phyloP scores from a whole-genome alignment of 2,888 invertebrate genomes.

The Xylota segnis region DNA sequence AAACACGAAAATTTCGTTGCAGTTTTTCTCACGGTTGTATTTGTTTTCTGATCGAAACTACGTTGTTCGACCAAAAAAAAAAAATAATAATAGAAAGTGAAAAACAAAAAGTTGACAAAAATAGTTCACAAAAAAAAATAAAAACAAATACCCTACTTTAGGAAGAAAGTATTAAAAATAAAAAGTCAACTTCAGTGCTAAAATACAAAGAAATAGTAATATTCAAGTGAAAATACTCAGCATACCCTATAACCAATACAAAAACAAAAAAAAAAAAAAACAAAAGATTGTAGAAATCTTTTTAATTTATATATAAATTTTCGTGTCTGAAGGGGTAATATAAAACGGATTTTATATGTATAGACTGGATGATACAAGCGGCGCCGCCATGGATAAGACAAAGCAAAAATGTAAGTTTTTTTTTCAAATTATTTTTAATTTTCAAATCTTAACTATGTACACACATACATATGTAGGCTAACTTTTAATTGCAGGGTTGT shows the following conservation, averaged over 20 bases:
- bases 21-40: neutral
- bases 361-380: conserved; percentile 83
- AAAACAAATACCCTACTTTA: conserved; percentile 48
- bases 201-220: conserved; percentile 35
- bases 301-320: conserved; percentile 64
- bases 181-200: conserved; percentile 55
- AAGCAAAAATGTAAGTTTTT: conserved; percentile 83
- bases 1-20: neutral
- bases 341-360: conserved; percentile 80
- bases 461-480: too few relatives aligned
- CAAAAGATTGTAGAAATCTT: conserved; percentile 54
- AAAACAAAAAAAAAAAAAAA: conserved; percentile 5
- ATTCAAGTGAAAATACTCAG: conserved; percentile 40
- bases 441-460: too few relatives aligned
- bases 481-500: too few relatives aligned
- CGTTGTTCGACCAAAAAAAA: conserved; percentile 7
- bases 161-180: conserved; percentile 49
- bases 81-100: neutral
- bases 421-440: neutral
- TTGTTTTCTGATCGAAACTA: conserved; percentile 13
- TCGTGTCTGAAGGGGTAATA: conserved; percentile 58
- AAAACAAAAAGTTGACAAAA: neutral
- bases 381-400: conserved; percentile 84
- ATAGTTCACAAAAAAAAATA: conserved; percentile 4
- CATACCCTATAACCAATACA: conserved; percentile 13